These are phyloP conservation scores for Siniperca obscura DNA, from an alignment of 2,797 vertebrate genomes.

Conservation along the genomic window DNA sequence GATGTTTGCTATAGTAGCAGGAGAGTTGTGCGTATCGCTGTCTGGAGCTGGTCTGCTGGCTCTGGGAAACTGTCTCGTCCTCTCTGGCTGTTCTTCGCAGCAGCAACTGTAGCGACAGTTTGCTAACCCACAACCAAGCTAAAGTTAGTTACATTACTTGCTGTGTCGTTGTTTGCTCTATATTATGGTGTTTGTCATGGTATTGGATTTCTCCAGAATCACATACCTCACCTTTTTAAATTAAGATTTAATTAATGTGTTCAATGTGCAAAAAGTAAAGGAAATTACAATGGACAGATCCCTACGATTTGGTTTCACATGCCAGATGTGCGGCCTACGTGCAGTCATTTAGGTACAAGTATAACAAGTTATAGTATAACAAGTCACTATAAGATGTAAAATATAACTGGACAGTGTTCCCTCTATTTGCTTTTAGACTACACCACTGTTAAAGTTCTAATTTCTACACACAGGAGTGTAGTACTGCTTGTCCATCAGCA, in stretches of 20 bases:
- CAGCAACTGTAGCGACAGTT: no score
- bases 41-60: no score
- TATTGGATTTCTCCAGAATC: no score
- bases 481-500: neutral
- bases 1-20: no score
- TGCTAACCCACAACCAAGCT: no score
- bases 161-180: no score
- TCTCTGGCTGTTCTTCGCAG: no score
- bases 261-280: constrained; percentile 40
- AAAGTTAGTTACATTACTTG: no score
- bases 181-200: no score
- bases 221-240: neutral
- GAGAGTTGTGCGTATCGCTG: no score
- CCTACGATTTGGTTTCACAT: constrained; percentile 32
- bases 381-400: neutral
- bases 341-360: neutral
- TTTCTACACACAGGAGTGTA: constrained; percentile 14
- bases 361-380: no score
- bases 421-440: constrained; percentile 13
- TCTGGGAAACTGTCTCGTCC: no score
- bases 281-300: neutral
- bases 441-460: neutral
- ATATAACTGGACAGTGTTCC: constrained; percentile 4
- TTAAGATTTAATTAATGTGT: constrained; percentile 18
- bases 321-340: constrained; percentile 1